Evolutionary conservation across 2,888 invertebrate genomes (phyloP).

Genomic region (Sminthurinus aureus): DNA sequence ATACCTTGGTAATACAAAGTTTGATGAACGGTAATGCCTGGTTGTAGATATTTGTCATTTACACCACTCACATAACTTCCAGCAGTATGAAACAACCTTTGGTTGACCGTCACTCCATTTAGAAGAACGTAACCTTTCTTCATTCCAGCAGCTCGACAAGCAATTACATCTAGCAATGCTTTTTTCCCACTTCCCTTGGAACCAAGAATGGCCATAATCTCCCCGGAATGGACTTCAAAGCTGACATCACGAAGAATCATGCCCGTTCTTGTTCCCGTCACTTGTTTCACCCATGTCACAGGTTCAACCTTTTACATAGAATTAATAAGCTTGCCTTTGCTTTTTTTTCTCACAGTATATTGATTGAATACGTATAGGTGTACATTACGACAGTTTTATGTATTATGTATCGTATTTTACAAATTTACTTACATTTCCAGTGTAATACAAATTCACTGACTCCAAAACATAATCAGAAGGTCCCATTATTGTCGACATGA

Average conservation of each 20-base stretch:
- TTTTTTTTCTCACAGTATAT: too few relatives aligned
- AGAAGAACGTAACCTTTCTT: constrained; percentile 88
- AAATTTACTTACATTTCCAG: constrained; percentile 75
- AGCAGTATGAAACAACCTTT: constrained; percentile 76
- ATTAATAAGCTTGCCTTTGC: too few relatives aligned
- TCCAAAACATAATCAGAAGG: constrained; percentile 87
- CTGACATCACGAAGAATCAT: constrained; percentile 92
- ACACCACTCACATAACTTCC: constrained; percentile 57
- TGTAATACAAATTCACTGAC: constrained; percentile 86
- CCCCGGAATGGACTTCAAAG: constrained; percentile 88
- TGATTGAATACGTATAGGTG: background rate
- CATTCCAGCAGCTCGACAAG: constrained; percentile 69
- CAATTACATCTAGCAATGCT: constrained; percentile 89
- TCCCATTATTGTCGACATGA: constrained; percentile 54
- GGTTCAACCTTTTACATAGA: constrained; percentile 74
- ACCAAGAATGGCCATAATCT: constrained; percentile 90
- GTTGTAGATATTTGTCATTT: constrained; percentile 65
- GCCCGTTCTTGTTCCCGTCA: constrained; percentile 81
- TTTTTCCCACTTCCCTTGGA: constrained; percentile 96
- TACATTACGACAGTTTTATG: background rate
- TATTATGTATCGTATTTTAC: background rate
- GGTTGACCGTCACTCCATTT: constrained; percentile 84
- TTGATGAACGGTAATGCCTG: constrained; percentile 88
- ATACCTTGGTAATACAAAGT: constrained; percentile 74
- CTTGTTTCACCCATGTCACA: constrained; percentile 76